Evolutionary conservation across 2,888 invertebrate genomes (phyloP).

Genomic region (Hartigia nigra): DNA sequence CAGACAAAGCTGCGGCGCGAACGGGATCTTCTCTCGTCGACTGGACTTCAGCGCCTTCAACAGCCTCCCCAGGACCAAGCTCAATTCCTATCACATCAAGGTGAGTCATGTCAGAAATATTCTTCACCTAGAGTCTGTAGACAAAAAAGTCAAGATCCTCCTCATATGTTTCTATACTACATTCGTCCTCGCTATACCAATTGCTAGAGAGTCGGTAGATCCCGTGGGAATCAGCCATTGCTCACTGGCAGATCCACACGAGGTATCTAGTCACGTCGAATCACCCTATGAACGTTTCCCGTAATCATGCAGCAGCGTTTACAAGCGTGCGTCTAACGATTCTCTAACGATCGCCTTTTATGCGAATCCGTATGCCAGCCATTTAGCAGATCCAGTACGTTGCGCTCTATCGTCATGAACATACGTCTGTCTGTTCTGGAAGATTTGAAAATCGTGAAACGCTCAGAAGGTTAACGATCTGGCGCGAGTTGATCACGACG

Average conservation of each 20-base stretch:
- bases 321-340: neutral
- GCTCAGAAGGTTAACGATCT: neutral
- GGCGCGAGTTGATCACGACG: neutral
- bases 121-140: too few relatives aligned
- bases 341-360: neutral
- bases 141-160: neutral
- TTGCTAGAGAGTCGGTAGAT: neutral
- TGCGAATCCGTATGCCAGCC: neutral
- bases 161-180: neutral
- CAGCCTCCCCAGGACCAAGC: constrained; percentile 91
- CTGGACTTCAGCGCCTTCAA: constrained; percentile 96
- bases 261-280: neutral
- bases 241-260: neutral
- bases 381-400: neutral
- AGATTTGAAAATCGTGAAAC: neutral
- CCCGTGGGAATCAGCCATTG: neutral
- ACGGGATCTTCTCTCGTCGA: constrained; percentile 93
- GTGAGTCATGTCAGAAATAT: constrained; percentile 69
- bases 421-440: neutral
- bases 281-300: neutral
- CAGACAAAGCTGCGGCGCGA: constrained; percentile 88
- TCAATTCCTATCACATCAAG: constrained; percentile 99
- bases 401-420: neutral
- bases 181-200: neutral
- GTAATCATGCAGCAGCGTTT: neutral